Conservation (phyloP, 2,797 vertebrate species). For the Cryptoprocta ferox region DNA sequence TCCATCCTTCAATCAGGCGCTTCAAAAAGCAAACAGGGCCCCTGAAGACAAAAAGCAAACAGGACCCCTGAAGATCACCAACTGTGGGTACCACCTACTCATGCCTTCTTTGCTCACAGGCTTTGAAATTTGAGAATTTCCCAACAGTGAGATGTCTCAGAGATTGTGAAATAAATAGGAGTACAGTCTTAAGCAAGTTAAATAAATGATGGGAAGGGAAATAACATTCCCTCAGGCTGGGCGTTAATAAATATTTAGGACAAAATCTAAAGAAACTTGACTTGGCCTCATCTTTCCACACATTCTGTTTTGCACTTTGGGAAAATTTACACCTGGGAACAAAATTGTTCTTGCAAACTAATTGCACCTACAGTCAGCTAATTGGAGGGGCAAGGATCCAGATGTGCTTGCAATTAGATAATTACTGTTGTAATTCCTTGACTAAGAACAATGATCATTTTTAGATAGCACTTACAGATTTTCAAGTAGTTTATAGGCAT, state of each 20-base stretch:
- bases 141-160: background rate
- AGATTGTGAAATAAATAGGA: background rate
- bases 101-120: background rate
- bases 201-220: background rate
- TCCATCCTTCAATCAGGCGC: background rate
- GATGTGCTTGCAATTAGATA: background rate
- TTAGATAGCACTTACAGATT: background rate
- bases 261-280: background rate
- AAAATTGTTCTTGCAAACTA: conserved; percentile 49
- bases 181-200: background rate
- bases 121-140: background rate
- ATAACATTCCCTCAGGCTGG: background rate
- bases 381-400: background rate
- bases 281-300: background rate
- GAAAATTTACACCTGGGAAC: conserved; percentile 6
- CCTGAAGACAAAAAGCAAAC: background rate
- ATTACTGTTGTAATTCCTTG: background rate
- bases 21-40: background rate
- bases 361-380: conserved; percentile 1
- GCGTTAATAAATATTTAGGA: background rate
- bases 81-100: too few species aligned
- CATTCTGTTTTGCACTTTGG: background rate
- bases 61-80: background rate
- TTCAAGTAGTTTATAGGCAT: background rate
- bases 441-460: background rate